Evolutionary conservation across 2,888 invertebrate species (phyloP), one percentile per base, ranked within the genome.

Genomic region (Amorpha juglandis): DNA sequence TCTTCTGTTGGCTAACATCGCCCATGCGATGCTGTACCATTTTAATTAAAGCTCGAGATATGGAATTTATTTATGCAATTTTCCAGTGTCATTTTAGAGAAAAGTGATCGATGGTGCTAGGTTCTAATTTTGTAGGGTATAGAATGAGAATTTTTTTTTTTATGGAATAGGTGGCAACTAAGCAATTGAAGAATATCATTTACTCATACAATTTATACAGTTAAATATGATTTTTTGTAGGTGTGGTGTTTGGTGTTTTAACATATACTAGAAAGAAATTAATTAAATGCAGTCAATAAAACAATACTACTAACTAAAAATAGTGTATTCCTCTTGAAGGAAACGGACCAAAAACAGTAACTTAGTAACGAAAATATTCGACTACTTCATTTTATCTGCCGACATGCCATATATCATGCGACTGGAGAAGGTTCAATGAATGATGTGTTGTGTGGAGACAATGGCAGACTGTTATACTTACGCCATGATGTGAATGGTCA

Each of bases 381-480:
- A 1, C 1, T 1, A 3, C 27, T 27, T 27, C 1, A 27, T 27
- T 27, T 27, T 27, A 27, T 27, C 27, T 27, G 27, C 4, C 4
- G 27, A 27, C 27, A 27, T 27, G 2, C 27, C 21, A 27, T 52
- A 19, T 58, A 42, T 42, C 55, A 58, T 35, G 63, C 51, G 11
- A 50, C 51, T 62, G n/a, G 66, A 68, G 64, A 68, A 12, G 64
- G 42, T 67, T 62, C 53, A 42, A 21, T 58, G 58, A 58, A 58
- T 64, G 52, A 69, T 47, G 51, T 63, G 11, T 19, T 11, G 53
- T 50, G n/a, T 66, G 47, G 72, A 74, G 69, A 80, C 76, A 80
- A 77, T 78, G 68, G 74, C 27, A 63, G 62, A 16, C 47, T 63
- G 47, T 62, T 62, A 47, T 62, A 48, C 62, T 48, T 47, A 47